Evolutionary conservation across 2,113 vertebrate genomes (phyloP).

Genomic region (Phalacrocorax carbo): DNA sequence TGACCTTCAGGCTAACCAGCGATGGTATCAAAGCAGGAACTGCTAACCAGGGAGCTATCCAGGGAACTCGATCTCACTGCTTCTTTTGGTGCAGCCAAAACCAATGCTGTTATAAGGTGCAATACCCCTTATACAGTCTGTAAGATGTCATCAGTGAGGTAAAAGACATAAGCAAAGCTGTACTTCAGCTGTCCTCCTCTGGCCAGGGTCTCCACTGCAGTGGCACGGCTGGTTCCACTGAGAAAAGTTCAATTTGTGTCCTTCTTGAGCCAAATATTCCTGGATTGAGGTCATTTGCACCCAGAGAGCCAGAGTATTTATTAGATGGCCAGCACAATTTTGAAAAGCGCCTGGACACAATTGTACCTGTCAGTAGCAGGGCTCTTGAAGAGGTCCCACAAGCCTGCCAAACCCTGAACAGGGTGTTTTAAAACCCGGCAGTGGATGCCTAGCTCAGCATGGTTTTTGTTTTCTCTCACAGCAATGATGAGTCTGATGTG

Average conservation of each 20-base stretch:
- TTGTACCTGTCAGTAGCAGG: not conserved
- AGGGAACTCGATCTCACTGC: not conserved
- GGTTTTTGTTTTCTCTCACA: constrained; percentile 41
- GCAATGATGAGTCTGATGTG: constrained; percentile 57
- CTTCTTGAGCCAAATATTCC: not conserved
- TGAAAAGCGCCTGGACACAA: not conserved
- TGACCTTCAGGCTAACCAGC: not conserved
- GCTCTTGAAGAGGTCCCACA: not conserved
- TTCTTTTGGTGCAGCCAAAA: not conserved
- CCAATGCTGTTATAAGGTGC: not conserved
- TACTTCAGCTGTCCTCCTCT: not conserved
- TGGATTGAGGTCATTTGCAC: not conserved
- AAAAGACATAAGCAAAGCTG: not conserved
- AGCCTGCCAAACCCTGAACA: not conserved
- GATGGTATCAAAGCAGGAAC: not conserved
- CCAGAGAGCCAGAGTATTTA: not conserved
- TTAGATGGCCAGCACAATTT: not conserved
- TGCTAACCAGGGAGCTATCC: not conserved
- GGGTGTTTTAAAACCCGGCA: not conserved
- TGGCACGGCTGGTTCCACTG: not conserved
- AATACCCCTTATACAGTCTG: not conserved
- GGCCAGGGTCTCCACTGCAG: not conserved
- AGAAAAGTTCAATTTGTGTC: not conserved
- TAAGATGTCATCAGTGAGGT: not conserved
- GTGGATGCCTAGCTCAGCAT: not conserved